Base-by-base conservation (phyloP, 1,140 invertebrate genomes). In the Mesaphorura yosii region DNA sequence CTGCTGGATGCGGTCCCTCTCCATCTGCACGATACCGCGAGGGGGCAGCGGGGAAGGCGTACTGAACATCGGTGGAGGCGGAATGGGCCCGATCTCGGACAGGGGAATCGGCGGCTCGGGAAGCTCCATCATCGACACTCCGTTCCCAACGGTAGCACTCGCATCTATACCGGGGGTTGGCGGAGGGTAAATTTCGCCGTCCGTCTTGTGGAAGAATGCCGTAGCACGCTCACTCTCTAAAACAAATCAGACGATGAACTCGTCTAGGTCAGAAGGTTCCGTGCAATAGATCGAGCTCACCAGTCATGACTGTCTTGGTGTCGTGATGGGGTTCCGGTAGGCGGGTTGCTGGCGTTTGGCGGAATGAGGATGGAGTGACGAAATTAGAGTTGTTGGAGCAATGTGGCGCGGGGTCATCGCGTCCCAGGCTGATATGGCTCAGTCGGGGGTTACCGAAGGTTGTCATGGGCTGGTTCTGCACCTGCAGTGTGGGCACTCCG, bases 1-100 rank as follows among this genome's bases (percentile, higher is more conserved):
- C 41, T 64, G 62, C 38, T 60, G 58, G 29, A 55, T 41, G 39
- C 58, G 55, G 27, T 61, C 50, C n/a, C 47, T 20, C 41, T 52
- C 59, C 37, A 70, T 66, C 34, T 63, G 68, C 27, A 26, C 51
- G 62, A 62, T 56, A 67, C 64, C 51, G 68, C 75, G 72, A 51
- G 70, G 69, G 51, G 75, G 74, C 45, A 78, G 66, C 62, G 86
- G 85, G 70, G 83, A 85, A 26, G 86, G 86, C 51, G 86, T 87
- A 68, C 84, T 88, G 75, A 93, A 92, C 88, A 92, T 92, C 50
- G 88, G 88, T 49, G 89, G 89, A 58, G 89, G 89, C 65, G 89
- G 89, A 68, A 93, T 93, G 39, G 87, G 88, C 29, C 89, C 88
- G 68, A 93, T 91, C 67, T 93, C 89, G 50, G 86, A 89, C 15